phyloP scores from a whole-genome alignment of 2,888 invertebrate species.

The Allygus modestus region DNA sequence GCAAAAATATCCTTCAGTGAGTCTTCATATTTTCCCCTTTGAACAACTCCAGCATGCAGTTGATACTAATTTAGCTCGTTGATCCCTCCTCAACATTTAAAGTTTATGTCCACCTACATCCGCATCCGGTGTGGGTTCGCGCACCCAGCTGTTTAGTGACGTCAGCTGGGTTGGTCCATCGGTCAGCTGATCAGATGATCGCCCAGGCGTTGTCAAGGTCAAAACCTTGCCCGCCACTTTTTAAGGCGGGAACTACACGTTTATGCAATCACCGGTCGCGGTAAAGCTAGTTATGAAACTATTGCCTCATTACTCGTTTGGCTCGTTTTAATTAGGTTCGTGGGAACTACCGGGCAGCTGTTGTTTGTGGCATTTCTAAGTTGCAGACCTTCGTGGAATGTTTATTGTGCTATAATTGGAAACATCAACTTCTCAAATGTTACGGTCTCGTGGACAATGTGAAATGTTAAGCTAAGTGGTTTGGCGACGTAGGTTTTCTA shows the following conservation, averaged over 20 bases:
- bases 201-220: constrained; percentile 32
- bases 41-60: too few relatives aligned
- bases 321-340: constrained; percentile 23
- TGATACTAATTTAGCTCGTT: too few relatives aligned
- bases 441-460: neutral
- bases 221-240: constrained; percentile 16
- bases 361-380: neutral
- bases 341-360: neutral
- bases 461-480: too few relatives aligned
- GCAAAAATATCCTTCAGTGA: too few relatives aligned
- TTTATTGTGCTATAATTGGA: constrained; percentile 16
- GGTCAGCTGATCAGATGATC: constrained; percentile 12
- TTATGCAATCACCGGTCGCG: neutral
- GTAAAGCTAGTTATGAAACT: constrained; percentile 10
- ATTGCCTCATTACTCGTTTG: neutral
- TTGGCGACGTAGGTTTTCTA: too few relatives aligned
- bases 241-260: too few relatives aligned
- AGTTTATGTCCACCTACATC: neutral
- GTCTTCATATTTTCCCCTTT: too few relatives aligned
- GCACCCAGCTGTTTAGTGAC: neutral
- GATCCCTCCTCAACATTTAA: too few relatives aligned
- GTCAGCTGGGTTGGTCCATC: neutral
- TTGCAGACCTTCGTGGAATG: neutral
- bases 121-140: neutral
- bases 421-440: neutral